Evolutionary conservation across 2,113 vertebrate genomes (phyloP), one percentile per base, ranked within the genome.

Genomic region (Thalassarche chlororhynchos): DNA sequence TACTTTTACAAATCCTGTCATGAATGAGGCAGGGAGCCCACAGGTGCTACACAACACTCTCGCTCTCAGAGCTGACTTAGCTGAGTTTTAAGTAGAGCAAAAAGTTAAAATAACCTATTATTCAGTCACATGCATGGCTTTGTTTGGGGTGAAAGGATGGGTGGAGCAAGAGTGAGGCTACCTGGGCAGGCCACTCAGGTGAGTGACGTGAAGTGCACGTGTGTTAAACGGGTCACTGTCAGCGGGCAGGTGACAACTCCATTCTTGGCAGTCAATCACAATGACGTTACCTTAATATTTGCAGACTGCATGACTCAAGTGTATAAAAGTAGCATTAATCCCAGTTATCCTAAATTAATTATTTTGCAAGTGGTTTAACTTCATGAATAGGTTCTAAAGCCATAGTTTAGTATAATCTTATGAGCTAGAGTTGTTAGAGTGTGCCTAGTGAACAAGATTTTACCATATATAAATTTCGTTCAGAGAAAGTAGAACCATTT

Each of bases 71-170:
- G 62, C n/a, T 84, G 49, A 17, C 28, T n/a, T 69, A 28, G 31
- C 42, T 61, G 54, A 58, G 40, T 14, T 80, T 15, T 17, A 76
- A 46, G 49, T 16, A 54, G 60, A 62, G 25, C 12, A 58, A 52
- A 54, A 79, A 68, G 18, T 36, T 68, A 34, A 64, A 75, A 47
- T 65, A 58, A 55, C 4, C 2, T n/a, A 5, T 28, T 58, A 4
- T 20, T 55, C 20, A 34, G 34, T 26, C 32, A 4, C 18, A 3
- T 5, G 31, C 1, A 4, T 0, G 4, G 36, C 19, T 78, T 31
- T 79, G 49, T 14, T 55, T 71, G 57, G 62, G 31, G 31, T 47
- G 42, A 57, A 40, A 64, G 77, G n/a, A 4, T 11, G 28, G 11
- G 23, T 31, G 52, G 38, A 80, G 62, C 36, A 69, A 38, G 75